Conservation (phyloP, 1,140 invertebrate species). For the Aphaenogaster floridana region DNA sequence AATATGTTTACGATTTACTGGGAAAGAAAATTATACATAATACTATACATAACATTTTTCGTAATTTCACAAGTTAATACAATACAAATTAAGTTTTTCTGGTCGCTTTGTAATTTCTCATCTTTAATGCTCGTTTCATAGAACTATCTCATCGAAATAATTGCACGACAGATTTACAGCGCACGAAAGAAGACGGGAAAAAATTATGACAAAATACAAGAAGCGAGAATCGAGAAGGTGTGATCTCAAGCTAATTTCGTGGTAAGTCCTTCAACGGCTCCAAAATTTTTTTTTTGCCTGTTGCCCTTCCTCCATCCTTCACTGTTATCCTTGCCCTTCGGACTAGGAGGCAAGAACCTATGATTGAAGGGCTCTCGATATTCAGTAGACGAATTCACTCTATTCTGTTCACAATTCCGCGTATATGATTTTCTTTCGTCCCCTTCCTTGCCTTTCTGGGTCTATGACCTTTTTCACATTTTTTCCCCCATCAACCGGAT, state of each 20-base stretch:
- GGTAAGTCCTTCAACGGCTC: not conserved
- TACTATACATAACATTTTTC: not conserved
- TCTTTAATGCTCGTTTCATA: not conserved
- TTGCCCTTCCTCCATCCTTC: not conserved
- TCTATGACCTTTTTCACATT: constrained; percentile 60
- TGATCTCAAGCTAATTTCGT: not conserved
- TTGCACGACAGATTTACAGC: not conserved
- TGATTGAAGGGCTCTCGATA: constrained; percentile 78
- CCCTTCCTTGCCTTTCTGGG: constrained; percentile 71
- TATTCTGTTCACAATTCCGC: constrained; percentile 72
- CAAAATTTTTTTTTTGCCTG: not conserved
- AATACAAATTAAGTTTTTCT: not conserved
- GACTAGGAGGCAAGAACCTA: not conserved
- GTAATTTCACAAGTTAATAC: not conserved
- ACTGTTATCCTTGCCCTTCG: not conserved
- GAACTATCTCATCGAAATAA: not conserved
- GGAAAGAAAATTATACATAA: not conserved
- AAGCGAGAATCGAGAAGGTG: not conserved
- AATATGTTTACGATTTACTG: not conserved
- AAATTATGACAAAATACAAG: not conserved
- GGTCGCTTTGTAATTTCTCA: not conserved
- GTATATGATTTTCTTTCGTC: constrained; percentile 56
- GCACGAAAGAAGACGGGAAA: not conserved
- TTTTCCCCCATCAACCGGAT: constrained; percentile 22
- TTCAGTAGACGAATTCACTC: constrained; percentile 77